Evolutionary conservation across 2,888 invertebrate genomes (phyloP).

Genomic region (Chrysina gloriosa): DNA sequence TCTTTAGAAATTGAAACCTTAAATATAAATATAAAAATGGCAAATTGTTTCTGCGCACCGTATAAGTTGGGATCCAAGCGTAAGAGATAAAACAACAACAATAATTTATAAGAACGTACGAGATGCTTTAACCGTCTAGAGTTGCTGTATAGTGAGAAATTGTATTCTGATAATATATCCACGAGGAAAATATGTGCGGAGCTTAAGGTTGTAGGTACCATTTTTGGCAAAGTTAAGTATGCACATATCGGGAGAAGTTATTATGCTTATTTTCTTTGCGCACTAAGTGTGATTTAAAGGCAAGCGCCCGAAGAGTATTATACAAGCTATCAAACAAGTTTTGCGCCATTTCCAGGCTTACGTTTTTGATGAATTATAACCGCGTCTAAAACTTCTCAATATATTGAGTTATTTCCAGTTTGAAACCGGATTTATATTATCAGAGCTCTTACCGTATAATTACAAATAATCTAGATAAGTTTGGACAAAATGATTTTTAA

Average conservation of each 20-base stretch:
- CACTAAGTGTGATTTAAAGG: constrained; percentile 46
- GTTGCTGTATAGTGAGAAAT: constrained; percentile 39
- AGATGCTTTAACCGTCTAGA: constrained; percentile 36
- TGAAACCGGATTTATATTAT: constrained; percentile 22
- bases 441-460: constrained; percentile 17
- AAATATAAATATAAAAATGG: constrained; percentile 34
- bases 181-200: constrained; percentile 34
- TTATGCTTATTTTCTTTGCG: constrained; percentile 47
- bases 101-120: constrained; percentile 40
- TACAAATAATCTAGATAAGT: constrained; percentile 6
- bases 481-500: constrained; percentile 17
- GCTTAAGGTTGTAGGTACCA: constrained; percentile 45
- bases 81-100: constrained; percentile 40
- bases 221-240: constrained; percentile 47
- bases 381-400: constrained; percentile 26
- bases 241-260: constrained; percentile 48
- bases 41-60: constrained; percentile 37
- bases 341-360: constrained; percentile 18
- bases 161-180: constrained; percentile 39
- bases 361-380: constrained; percentile 33
- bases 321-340: constrained; percentile 41
- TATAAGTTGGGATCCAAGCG: constrained; percentile 18
- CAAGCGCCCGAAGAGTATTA: constrained; percentile 37
- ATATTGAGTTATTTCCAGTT: constrained; percentile 31
- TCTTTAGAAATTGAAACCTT: constrained; percentile 38